Percentiles rank a stretch among this genome's conserved stretches.
Evolutionary conservation across 2,888 invertebrate species (phyloP).

Genomic region (Sminthurides aquaticus): DNA sequence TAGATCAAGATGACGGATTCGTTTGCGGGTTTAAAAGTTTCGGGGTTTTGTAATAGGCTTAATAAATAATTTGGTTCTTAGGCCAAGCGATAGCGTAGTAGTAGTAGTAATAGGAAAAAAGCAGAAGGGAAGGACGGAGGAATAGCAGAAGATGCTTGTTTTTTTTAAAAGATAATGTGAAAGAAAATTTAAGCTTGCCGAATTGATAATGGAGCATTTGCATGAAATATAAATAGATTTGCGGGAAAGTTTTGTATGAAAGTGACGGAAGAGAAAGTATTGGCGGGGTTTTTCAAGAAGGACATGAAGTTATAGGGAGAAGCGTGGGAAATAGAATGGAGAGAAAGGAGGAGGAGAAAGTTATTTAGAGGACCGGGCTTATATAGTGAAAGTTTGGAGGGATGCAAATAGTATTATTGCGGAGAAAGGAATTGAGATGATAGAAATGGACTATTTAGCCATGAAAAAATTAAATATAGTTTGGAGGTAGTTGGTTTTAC

Average conservation of each 20-base stretch:
- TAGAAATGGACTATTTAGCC: background rate
- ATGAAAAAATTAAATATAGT: background rate
- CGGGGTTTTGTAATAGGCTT: slow-evolving; percentile 20
- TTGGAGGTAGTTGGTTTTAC: background rate
- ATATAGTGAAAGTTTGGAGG: background rate
- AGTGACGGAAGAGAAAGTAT: background rate
- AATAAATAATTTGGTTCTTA: slow-evolving; percentile 23
- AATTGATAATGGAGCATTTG: slow-evolving; percentile 25
- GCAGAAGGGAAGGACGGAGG: background rate
- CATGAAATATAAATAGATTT: slow-evolving; percentile 24
- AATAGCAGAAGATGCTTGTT: background rate
- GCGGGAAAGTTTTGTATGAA: background rate
- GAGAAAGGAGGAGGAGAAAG: background rate
- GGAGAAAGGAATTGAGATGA: background rate
- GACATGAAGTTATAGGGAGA: background rate
- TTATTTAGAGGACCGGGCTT: background rate
- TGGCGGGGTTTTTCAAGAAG: background rate
- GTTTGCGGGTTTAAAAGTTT: background rate
- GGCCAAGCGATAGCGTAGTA: too few relatives aligned
- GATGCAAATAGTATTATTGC: background rate
- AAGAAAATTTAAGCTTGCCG: slow-evolving; percentile 20
- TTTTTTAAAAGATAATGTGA: slow-evolving; percentile 6
- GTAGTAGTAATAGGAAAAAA: too few relatives aligned
- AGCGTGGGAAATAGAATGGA: background rate
- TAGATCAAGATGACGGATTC: slow-evolving; percentile 22